These are phyloP conservation scores for Oxytorus armatus DNA, from an alignment of 2,888 invertebrate species.

Conservation along the genomic window DNA sequence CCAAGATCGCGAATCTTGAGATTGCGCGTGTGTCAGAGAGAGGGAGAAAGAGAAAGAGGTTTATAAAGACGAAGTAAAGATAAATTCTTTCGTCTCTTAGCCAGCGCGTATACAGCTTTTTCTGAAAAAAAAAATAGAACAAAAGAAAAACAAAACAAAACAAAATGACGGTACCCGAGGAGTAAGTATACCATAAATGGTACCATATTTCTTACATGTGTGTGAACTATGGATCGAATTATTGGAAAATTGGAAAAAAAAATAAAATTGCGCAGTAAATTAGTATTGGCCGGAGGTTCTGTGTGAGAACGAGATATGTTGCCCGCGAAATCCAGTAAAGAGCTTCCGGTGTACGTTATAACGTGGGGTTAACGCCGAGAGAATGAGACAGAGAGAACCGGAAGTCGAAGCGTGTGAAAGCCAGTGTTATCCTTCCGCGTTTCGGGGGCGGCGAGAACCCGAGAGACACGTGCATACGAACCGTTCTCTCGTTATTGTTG, in stretches of 20 bases:
- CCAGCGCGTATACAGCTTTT: conserved; percentile 12
- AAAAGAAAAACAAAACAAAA: too few species aligned
- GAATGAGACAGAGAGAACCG: conserved; percentile 32
- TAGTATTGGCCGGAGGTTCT: conserved; percentile 1
- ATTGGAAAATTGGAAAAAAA: conserved; percentile 13
- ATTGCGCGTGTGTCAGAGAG: conserved; percentile 10
- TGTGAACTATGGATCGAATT: not conserved
- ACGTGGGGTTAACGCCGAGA: conserved; percentile 22
- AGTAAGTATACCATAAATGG: conserved; percentile 76
- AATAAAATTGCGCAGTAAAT: not conserved
- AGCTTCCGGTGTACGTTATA: conserved; percentile 57
- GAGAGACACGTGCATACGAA: conserved; percentile 50
- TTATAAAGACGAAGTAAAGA: conserved; percentile 21
- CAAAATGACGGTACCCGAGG: conserved; percentile 76
- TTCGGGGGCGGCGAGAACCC: conserved; percentile 46
- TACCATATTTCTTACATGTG: too few species aligned
- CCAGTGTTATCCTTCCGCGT: conserved; percentile 60
- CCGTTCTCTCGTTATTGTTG: conserved; percentile 22
- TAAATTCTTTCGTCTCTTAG: conserved; percentile 46
- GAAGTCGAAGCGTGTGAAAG: conserved; percentile 67
- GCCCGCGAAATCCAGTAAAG: conserved; percentile 56
- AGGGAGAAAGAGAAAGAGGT: conserved; percentile 23
- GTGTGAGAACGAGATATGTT: conserved; percentile 37
- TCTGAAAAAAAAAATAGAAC: too few species aligned
- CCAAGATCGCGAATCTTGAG: conserved; percentile 33